A percentile compares a stretch with the other conserved stretches of the same genome.
These are phyloP conservation scores for Cheilosia soror DNA, from an alignment of 2,888 invertebrate species.

Conservation along the genomic window DNA sequence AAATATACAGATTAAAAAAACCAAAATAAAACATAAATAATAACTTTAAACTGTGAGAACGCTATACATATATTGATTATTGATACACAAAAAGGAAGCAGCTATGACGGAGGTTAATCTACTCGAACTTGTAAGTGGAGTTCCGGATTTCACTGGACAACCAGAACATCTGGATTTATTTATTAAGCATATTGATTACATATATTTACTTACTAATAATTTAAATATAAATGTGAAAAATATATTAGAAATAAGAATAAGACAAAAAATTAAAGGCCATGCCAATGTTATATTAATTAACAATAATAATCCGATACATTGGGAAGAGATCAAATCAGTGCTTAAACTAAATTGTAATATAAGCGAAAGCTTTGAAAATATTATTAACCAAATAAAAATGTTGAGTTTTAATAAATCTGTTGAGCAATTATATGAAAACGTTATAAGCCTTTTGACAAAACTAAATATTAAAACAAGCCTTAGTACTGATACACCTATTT, in stretches of 20 bases:
- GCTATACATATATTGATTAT: neutral
- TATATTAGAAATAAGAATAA: conserved; percentile 28
- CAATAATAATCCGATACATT: conserved; percentile 43
- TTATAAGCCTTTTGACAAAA: conserved; percentile 16
- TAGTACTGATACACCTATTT: conserved; percentile 7
- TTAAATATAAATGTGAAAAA: conserved; percentile 9
- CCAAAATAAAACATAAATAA: neutral
- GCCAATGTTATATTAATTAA: conserved; percentile 36
- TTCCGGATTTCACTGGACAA: neutral
- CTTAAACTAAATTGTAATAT: conserved; percentile 26
- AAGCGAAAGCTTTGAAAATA: conserved; percentile 29
- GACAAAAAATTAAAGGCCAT: conserved; percentile 34
- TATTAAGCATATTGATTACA: neutral
- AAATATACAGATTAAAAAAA: neutral
- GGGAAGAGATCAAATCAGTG: conserved; percentile 17
- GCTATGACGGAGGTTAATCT: conserved; percentile 10
- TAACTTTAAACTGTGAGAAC: neutral
- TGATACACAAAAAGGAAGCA: conserved; percentile 16
- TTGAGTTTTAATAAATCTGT: neutral
- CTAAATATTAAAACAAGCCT: conserved; percentile 38
- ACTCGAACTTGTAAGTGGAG: neutral
- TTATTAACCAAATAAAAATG: conserved; percentile 30
- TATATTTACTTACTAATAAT: neutral
- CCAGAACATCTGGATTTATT: conserved; percentile 17
- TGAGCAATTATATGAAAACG: conserved; percentile 17